Evolutionary conservation across 1,140 invertebrate genomes (phyloP), one percentile per base, ranked within the genome.

Genomic region (Drosophila tsacasi): DNA sequence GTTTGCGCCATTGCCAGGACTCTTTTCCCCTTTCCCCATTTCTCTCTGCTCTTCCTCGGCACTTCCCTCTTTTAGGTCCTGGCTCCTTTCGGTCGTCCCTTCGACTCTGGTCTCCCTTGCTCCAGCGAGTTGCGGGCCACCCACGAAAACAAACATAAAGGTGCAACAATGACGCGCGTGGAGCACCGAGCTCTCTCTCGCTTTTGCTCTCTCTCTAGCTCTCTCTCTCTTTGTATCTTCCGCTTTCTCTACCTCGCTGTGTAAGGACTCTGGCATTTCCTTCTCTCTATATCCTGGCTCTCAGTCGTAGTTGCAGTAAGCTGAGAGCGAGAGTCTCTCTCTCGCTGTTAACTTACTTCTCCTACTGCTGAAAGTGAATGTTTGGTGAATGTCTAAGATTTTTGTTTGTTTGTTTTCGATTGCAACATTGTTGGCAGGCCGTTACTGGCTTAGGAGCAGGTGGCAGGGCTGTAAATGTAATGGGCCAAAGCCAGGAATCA

Each of bases 71-170:
- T 17, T 15, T 17, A 32, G 32, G 23, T 72, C 19, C 39, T 32
- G 55, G 61, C 49, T 32, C 19, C 27, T n/a, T 55, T 37, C 13
- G 23, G 39, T 50, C 23, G 52, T 50, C 27, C 60, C 52, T 76
- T 40, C 59, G 10, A n/a, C 60, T 21, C 27, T 9, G 19, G 10
- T 25, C 25, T 23, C 42, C 39, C 59, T 58, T 40, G 54, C 44
- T 65, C 30, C 25, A 52, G 54, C 55, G 13, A 42, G 35, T 55
- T 66, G 55, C 76, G 67, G 77, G 76, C 81, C 85, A 90, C 85
- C 85, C 85, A 89, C 85, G 85, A 89, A 89, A 89, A 89, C 85
- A 89, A 89, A 90, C 85, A 89, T 89, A 90, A 89, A 89, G 85
- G 85, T 89, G 85, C 85, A 90, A 89, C 85, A 90, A 89, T 89